Base-by-base conservation (phyloP, 2,113 vertebrate species). In the Thymallus thymallus region DNA sequence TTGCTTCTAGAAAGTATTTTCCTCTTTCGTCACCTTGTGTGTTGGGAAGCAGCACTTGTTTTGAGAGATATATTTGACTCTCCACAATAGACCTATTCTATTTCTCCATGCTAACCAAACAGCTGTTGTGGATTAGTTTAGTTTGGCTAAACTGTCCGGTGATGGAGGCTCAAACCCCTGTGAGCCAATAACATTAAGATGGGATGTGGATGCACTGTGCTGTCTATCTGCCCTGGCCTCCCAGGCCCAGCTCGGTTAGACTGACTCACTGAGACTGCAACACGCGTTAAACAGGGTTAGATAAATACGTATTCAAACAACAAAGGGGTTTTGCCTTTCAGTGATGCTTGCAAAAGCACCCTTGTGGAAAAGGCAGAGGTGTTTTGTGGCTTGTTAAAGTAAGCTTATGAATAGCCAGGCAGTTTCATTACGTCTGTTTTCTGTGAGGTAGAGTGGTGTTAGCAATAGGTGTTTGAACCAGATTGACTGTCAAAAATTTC, bases 51-150 rank as follows among this genome's bases (percentile, higher is more conserved):
- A 41, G 35, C 35, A 41, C 35, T 41, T 41, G 35, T 10, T 41
- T 2, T 41, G 35, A 41, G 9, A 41, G 35, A 41, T 41, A 9
- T 35, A 68, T 60, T n/a, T 45, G 48, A 45, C 65, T 60, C 55
- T 60, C 55, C 18, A 66, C 72, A 73, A 66, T 66, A 20, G 62
- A 20, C 23, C 45, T 74, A 58, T 35, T 69, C 32, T 78, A 58
- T 70, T 80, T 18, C 24, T 46, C 71, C 48, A 56, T 69, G 66
- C 73, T 60, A 46, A 61, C 75, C 77, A 77, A 45, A 75, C 90
- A 91, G 88, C 88, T 90, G 88, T 76, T 85, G 69, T 70, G 46
- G 76, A 79, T 88, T 82, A 81, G 74, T 61, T 65, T 69, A 30
- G 72, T 80, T 87, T 87, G 82, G 84, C 84, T 76, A 56, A 74